Evolutionary conservation across 2,797 vertebrate species (phyloP).

Genomic region (Enteromius argenteus): DNA sequence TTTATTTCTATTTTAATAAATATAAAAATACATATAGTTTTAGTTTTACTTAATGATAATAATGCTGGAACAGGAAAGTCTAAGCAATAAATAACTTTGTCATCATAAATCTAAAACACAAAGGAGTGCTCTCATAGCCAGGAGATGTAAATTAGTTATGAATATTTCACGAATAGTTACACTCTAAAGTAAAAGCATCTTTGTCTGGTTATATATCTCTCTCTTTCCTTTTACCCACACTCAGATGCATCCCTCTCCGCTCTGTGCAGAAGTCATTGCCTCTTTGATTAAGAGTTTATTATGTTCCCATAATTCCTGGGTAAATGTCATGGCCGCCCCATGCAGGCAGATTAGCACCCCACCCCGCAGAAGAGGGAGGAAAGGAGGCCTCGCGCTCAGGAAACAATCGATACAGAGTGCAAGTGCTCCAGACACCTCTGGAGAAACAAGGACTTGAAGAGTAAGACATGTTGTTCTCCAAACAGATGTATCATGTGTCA

Average conservation of each 20-base stretch:
- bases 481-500: slow-evolving; percentile 5
- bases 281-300: slow-evolving; percentile 60
- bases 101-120: background rate
- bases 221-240: slow-evolving; percentile 11
- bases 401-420: slow-evolving; percentile 45
- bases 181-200: background rate
- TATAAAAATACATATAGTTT: background rate
- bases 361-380: slow-evolving; percentile 46
- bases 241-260: background rate
- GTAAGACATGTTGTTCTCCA: slow-evolving; percentile 15
- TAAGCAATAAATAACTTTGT: background rate
- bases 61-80: background rate
- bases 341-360: slow-evolving; percentile 55
- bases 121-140: background rate
- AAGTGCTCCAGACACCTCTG: slow-evolving; percentile 13
- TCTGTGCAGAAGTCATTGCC: slow-evolving; percentile 38
- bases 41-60: background rate
- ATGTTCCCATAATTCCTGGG: slow-evolving; percentile 58
- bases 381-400: slow-evolving; percentile 15
- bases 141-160: background rate
- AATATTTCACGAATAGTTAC: slow-evolving; percentile 8
- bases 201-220: background rate
- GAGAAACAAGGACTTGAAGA: slow-evolving; percentile 16
- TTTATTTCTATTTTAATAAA: background rate
- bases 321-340: slow-evolving; percentile 63